Base-by-base conservation (phyloP, 2,888 invertebrate genomes). In the Antitype chi region DNA sequence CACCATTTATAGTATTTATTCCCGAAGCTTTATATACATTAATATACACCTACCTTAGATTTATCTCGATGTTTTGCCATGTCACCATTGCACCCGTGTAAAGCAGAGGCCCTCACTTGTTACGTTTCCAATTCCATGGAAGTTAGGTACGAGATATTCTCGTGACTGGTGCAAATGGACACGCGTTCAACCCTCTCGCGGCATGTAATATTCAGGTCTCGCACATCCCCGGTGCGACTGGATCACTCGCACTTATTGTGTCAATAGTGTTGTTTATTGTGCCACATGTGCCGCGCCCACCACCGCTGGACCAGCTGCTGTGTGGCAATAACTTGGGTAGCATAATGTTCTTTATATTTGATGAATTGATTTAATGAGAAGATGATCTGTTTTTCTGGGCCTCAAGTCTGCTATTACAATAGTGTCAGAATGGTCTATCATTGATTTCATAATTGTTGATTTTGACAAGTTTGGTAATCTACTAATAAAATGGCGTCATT, bases 141-240 rank as follows among this genome's bases (percentile, higher is more conserved):
- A 28, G 28, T 20, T 9, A 28, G 20, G 5, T 9, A 32, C 20
- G 57, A 59, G 20, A 70, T 62, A 82, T 70, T 72, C 43, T 57
- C 70, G 66, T 78, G 55, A 25, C 57, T 20, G 55, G 43, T 66
- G 28, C 17, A 62, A 71, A 63, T 80, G 87, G 85, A 85, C 28
- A 25, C 75, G 63, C 20, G 72, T 57, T 59, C 84, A 81, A 84
- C 67, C 78, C 85, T 66, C 76, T 66, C 76, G 43, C 71, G 74
- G 64, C 68, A 92, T 93, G 90, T 85, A 89, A 90, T 92, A 95
- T 95, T 92, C 94, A 86, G 84, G 90, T 90, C 92, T 86, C 90
- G 94, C 87, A 74, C 86, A 67, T 81, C 80, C 84, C 88, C 85
- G 78, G 73, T 80, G 84, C 86, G 84, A 89, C 88, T 90, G 87